Evolutionary conservation across 1,140 invertebrate species (phyloP).

Genomic region (Linepithema humile): DNA sequence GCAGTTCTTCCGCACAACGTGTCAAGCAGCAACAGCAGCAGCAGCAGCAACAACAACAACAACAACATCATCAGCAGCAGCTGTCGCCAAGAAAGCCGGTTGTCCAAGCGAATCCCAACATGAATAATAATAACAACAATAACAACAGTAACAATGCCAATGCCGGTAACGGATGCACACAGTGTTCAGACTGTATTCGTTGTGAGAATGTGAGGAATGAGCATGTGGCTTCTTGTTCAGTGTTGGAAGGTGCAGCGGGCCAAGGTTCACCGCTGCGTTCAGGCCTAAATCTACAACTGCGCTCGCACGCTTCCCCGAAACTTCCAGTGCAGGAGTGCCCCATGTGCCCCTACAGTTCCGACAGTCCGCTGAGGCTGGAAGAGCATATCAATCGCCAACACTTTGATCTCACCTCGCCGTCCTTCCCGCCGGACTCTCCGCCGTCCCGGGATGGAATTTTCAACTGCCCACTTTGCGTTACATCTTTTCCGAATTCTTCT

Average conservation of each 20-base stretch:
- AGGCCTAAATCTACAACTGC: slow-evolving; percentile 84
- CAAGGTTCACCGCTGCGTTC: slow-evolving; percentile 85
- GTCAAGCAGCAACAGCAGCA: slow-evolving; percentile 64
- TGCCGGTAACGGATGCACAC: slow-evolving; percentile 50
- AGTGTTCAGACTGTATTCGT: slow-evolving; percentile 19
- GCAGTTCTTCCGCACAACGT: slow-evolving; percentile 64
- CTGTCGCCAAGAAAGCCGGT: slow-evolving; percentile 70
- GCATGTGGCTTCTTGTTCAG: slow-evolving; percentile 37
- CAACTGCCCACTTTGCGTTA: slow-evolving; percentile 90
- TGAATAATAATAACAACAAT: slow-evolving; percentile 85
- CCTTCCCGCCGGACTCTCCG: slow-evolving; percentile 85
- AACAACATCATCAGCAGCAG: slow-evolving; percentile 65
- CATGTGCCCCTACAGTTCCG: slow-evolving; percentile 91
- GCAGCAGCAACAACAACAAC: slow-evolving; percentile 65
- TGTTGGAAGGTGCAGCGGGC: slow-evolving; percentile 77
- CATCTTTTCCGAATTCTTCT: slow-evolving; percentile 89
- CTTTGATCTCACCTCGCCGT: slow-evolving; percentile 93
- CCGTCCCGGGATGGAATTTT: slow-evolving; percentile 80
- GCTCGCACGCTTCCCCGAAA: slow-evolving; percentile 81
- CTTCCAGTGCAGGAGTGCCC: slow-evolving; percentile 87
- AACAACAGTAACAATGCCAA: slow-evolving; percentile 77
- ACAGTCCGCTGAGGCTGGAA: slow-evolving; percentile 90
- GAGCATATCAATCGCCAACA: slow-evolving; percentile 94
- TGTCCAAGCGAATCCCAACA: slow-evolving; percentile 74
- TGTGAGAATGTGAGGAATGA: slow-evolving; percentile 57